Base-by-base conservation (phyloP, 2,888 invertebrate genomes). In the Pediacus dermestoides region DNA sequence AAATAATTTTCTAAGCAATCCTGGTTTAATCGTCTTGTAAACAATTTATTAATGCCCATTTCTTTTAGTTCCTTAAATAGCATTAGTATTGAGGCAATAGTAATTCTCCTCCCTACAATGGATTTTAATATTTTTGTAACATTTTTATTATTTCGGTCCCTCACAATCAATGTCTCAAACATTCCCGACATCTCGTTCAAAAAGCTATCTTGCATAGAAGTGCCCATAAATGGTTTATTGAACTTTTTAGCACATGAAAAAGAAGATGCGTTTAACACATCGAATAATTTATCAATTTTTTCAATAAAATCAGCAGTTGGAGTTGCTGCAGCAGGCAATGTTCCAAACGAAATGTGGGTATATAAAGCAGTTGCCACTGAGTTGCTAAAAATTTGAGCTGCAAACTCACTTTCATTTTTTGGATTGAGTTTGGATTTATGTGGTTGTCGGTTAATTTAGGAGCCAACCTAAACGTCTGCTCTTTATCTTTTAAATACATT, bases 181-280 rank as follows among this genome's bases (percentile, higher is more conserved):
- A 18, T 7, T 7, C n/a, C 21, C 6, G 6, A 18, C 21, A 18
- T 18, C n/a, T 18, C 21, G n/a, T 18, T 18, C 4, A 30, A 7
- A 36, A 30, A 36, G n/a, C 15, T 1, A 3, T 21, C 30, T 15
- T 36, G 36, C 12, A 14, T 13, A 4, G 9, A 9, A 4, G 9
- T 15, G 8, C 36, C 36, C 10, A 36, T 25, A 9, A 30, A 36
- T 3, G 18, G 28, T 6, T 8, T 28, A 15, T 36, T 36, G 36
- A 36, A 36, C 3, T 12, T 9, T 13, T 28, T 36, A 7, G 9
- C 14, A 1, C 7, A 1, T 2, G 11, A 7, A 21, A 33, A 9
- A 11, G 18, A 21, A 13, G 3, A 9, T n/a, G 22, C 10, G 12
- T 33, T 33, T 21, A 33, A 33, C 12, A 22, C 14, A 14, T 33